Base-by-base conservation (phyloP, 2,797 vertebrate species). In the Lagodon rhomboides region DNA sequence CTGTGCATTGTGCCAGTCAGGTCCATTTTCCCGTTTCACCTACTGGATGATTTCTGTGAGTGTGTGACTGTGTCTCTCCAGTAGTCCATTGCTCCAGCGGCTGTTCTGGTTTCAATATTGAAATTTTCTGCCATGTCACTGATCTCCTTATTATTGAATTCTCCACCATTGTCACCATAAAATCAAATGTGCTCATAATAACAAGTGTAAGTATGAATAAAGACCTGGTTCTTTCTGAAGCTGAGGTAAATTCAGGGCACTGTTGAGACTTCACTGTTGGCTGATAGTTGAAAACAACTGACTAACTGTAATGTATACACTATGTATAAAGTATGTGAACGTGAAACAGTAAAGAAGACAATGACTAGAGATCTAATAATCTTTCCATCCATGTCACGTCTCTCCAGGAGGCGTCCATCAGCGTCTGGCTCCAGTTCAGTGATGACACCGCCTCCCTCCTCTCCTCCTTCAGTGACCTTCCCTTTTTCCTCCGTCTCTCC, bases 351-450 rank as follows among this genome's bases (percentile, higher is more conserved):
- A n/a, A 1, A 59, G 20, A 20, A 9, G 27, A 17, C 46, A 43
- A 11, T 27, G 12, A 44, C 16, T 6, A 55, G 18, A 51, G 13
- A 11, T 47, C 4, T n/a, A 9, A 46, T 22, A 9, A 6, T 43
- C 27, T 66, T 62, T 47, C 11, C 22, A n/a, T 38, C 22, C 27
- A 5, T 38, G n/a, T 56, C 27, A 0, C 65, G 41, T 77, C 41
- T 59, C n/a, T 80, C 5, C 62, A 96, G 95, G 95, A 95, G 73
- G 95, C 94, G 0, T 92, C 93, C 20, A 54, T 94, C 61, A 95
- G 91, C 18, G 46, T 95, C 8, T 95, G 95, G 95, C 90, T 96
- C 50, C 95, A 95, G 91, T 96, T 95, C 75, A 87, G 89, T 11
- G 95, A 96, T 0, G 94, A 94, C 75, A 90, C 93, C 0, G 85